Evolutionary conservation across 1,140 invertebrate species (phyloP).

Genomic region (Zophobas atratus): DNA sequence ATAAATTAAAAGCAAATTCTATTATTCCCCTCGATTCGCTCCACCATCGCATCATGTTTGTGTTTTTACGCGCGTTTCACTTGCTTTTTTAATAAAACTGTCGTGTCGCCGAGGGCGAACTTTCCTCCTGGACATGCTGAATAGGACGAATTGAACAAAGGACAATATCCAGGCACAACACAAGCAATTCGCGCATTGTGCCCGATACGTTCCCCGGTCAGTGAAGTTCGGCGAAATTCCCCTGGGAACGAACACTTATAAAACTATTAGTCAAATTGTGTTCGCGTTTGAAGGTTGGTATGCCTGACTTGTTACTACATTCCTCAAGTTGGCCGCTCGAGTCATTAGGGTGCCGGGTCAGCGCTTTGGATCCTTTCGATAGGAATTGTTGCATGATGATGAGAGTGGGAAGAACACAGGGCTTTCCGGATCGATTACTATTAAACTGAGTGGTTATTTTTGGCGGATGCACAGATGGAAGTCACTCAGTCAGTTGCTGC

Average conservation of each 20-base stretch:
- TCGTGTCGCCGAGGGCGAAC: slow-evolving; percentile 11
- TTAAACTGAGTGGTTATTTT: no score
- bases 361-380: neutral
- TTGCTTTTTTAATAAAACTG: slow-evolving; percentile 34
- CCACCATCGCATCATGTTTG: slow-evolving; percentile 7
- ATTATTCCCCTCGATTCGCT: slow-evolving; percentile 21
- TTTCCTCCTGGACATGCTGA: slow-evolving; percentile 19
- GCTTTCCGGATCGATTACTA: no score
- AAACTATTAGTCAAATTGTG: slow-evolving; percentile 43
- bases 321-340: slow-evolving; percentile 29
- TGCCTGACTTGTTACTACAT: slow-evolving; percentile 39
- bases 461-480: no score
- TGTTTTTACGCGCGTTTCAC: slow-evolving; percentile 8
- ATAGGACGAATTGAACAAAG: slow-evolving; percentile 27
- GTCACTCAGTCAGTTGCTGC: no score
- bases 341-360: slow-evolving; percentile 23
- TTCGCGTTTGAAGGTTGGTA: slow-evolving; percentile 38
- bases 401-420: neutral
- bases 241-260: slow-evolving; percentile 33
- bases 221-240: slow-evolving; percentile 26
- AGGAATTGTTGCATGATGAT: neutral
- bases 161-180: slow-evolving; percentile 28
- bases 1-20: slow-evolving; percentile 40
- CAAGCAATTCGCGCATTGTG: slow-evolving; percentile 41
- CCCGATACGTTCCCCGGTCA: slow-evolving; percentile 26